These are phyloP conservation scores for Aphaenogaster floridana DNA, from an alignment of 1,140 invertebrate species.

Conservation along the genomic window DNA sequence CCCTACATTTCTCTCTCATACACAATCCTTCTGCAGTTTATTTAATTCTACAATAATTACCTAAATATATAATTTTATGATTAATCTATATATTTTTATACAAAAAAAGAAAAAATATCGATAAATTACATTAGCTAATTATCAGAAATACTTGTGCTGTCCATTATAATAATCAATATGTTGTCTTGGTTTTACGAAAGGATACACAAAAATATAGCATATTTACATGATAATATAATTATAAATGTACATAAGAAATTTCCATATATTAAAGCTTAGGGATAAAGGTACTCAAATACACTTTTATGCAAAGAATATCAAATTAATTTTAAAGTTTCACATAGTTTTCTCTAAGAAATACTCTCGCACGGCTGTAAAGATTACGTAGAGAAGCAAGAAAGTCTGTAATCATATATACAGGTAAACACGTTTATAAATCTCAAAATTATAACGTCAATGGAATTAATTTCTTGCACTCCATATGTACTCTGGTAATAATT, in stretches of 20 bases:
- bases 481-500: conserved; percentile 25
- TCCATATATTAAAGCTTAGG: conserved; percentile 56
- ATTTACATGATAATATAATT: conserved; percentile 51
- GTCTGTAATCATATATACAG: conserved; percentile 43
- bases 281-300: conserved; percentile 27
- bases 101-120: not conserved
- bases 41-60: conserved; percentile 5
- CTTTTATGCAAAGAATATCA: conserved; percentile 43
- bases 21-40: not conserved
- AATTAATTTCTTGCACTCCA: conserved; percentile 19
- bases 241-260: conserved; percentile 48
- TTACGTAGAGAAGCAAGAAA: conserved; percentile 35
- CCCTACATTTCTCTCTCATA: not conserved
- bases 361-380: not conserved
- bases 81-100: not conserved
- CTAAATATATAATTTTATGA: not conserved
- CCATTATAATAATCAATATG: not conserved
- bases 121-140: conserved; percentile 25
- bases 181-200: conserved; percentile 9
- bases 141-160: conserved; percentile 8
- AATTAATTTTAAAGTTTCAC: conserved; percentile 65
- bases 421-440: conserved; percentile 36
- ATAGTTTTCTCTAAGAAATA: conserved; percentile 42
- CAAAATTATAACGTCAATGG: conserved; percentile 23
- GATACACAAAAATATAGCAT: conserved; percentile 27